Conservation (phyloP, 2,113 vertebrate species). For the Dasypus novemcinctus region DNA sequence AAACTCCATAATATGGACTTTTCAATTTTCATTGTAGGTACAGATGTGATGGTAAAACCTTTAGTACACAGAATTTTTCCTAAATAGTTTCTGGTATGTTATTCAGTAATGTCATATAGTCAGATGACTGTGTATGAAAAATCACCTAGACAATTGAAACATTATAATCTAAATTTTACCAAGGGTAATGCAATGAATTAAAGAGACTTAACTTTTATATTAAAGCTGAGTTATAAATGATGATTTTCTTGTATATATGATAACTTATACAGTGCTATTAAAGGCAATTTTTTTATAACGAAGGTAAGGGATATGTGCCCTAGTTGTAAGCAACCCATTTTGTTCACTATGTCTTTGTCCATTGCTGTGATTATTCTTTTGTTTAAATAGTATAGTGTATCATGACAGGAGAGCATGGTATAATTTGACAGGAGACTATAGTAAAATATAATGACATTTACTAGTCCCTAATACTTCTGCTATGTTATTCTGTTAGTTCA, state of each 20-base stretch:
- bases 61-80: background rate
- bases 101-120: background rate
- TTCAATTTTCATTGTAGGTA: constrained; percentile 10
- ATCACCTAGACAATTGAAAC: constrained; percentile 8
- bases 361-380: constrained; percentile 34
- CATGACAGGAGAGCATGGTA: background rate
- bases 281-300: background rate
- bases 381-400: constrained; percentile 5
- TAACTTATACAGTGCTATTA: background rate
- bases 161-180: constrained; percentile 34
- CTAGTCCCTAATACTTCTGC: constrained; percentile 33
- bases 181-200: background rate
- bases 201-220: background rate
- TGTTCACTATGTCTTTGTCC: background rate
- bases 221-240: background rate
- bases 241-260: background rate
- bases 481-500: constrained; percentile 71
- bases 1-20: background rate
- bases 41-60: background rate
- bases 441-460: constrained; percentile 62
- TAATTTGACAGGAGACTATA: constrained; percentile 55
- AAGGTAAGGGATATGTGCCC: background rate
- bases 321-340: background rate
- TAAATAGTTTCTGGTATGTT: background rate
- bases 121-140: background rate